Evolutionary conservation across 2,888 invertebrate species (phyloP), one percentile per base, ranked within the genome.

Genomic region (Tiliacea citrago): DNA sequence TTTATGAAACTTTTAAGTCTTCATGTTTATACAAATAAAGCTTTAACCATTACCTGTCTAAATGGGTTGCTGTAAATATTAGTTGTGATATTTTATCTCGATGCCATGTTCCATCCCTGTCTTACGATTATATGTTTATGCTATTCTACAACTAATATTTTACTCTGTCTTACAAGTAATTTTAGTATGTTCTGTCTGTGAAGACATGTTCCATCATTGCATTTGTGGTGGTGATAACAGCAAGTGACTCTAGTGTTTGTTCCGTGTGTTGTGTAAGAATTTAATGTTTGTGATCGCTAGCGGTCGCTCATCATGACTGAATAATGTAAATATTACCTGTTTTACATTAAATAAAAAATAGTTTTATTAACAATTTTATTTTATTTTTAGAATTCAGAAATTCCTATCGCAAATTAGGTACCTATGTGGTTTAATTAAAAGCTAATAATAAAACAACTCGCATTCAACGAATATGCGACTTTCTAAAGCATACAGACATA

Each of bases 261-360:
- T 73, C 71, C 75, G 47, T 82, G 82, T 85, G 75, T 77, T 80
- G 77, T 81, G 82, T 86, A 84, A 86, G 83, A 87, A 88, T 88
- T 85, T 87, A 83, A 88, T 86, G 84, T 86, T 88, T 88, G 90
- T 90, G 92, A 89, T 91, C 89, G 76, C 76, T 79, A 79, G 84
- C 79, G 91, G 89, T 91, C 91, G 88, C 89, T 89, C 72, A 92
- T 93, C 89, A 93, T 94, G 96, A 96, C 96, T 96, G 96, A 96
- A 95, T 94, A 94, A 91, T 96, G 95, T 96, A 95, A 95, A 95
- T 95, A 95, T 90, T 90, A 90, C 92, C 89, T 93, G 93, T 94
- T 95, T 94, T 94, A 91, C 94, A 94, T 91, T 91, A 91, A 95
- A 95, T 94, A 93, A 94, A 87, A 94, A 92, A 88, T 93, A 93